Base-by-base conservation (phyloP, 1,140 invertebrate genomes). In the Zaprionus lachaisei region DNA sequence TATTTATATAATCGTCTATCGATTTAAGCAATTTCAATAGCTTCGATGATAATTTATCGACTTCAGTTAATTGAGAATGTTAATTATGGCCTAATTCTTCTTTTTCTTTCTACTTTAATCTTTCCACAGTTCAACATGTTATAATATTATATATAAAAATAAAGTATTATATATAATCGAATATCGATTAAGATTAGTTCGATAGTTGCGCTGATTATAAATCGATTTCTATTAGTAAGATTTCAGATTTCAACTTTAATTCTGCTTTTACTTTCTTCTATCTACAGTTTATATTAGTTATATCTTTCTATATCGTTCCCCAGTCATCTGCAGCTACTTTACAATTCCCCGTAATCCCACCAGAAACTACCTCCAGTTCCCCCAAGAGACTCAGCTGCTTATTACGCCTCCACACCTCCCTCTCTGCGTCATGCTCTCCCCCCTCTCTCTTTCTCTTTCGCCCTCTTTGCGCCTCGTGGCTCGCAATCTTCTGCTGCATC, bases 401-500 rank as follows among this genome's bases (percentile, higher is more conserved):
- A 38, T 37, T 28, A n/a, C 38, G 58, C 58, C 58, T 37, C 22
- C 58, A 24, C 15, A 20, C 6, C 28, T 26, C n/a, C 11, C 28
- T 4, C 44, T 5, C 4, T 1, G 31, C 31, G 9, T 31, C 31
- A 11, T 4, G 11, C 31, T 11, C 24, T 7, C 26, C 6, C 3
- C 3, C 5, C 20, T 38, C 15, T 58, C 20, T 22, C 15, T 58
- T 14, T 22, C 26, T 37, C 24, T 28, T 12, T 12, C 34, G 5
- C 26, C 24, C 9, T 28, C 15, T 34, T 20, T 20, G 15, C 22
- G 20, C 4, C 4, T 38, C 14, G 14, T 38, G 7, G n/a, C 41
- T 72, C 56, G 55, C 73, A 78, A 83, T 89, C 78, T 89, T 67
- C 28, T 22, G 58, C 26, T 61, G 66, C 77, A 69, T 63, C 82